phyloP scores from a whole-genome alignment of 2,113 vertebrate species.

The Epinephelus lanceolatus region DNA sequence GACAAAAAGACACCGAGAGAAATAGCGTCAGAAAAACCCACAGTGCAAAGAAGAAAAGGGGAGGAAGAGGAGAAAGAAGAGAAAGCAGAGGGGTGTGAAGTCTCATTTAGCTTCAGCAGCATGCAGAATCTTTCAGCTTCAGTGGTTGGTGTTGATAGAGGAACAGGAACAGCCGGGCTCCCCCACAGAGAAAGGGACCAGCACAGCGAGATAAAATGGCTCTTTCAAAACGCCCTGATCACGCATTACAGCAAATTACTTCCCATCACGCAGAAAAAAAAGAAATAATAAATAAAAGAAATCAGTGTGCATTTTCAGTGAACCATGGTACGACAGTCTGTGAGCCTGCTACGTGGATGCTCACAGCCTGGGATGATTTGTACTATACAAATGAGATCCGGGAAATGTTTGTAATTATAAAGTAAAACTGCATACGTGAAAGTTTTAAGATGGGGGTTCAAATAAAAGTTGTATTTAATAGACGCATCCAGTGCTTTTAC shows the following conservation, averaged over 20 bases:
- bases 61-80: slow-evolving; percentile 14
- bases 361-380: slow-evolving; percentile 51
- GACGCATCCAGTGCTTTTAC: slow-evolving; percentile 56
- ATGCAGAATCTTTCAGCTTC: slow-evolving; percentile 58
- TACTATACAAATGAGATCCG: slow-evolving; percentile 60
- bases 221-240: slow-evolving; percentile 73
- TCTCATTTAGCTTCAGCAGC: slow-evolving; percentile 61
- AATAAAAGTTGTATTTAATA: slow-evolving; percentile 69
- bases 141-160: slow-evolving; percentile 60
- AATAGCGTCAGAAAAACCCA: slow-evolving; percentile 4
- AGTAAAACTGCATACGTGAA: slow-evolving; percentile 42
- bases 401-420: slow-evolving; percentile 61
- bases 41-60: not conserved
- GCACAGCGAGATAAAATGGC: slow-evolving; percentile 64
- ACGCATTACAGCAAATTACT: slow-evolving; percentile 76
- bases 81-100: slow-evolving; percentile 49
- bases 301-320: slow-evolving; percentile 70
- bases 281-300: slow-evolving; percentile 76
- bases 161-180: slow-evolving; percentile 64
- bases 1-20: slow-evolving; percentile 9
- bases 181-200: slow-evolving; percentile 62
- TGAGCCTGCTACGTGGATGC: slow-evolving; percentile 32
- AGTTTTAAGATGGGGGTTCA: slow-evolving; percentile 48
- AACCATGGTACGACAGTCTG: slow-evolving; percentile 33
- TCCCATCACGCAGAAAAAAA: slow-evolving; percentile 66